These are phyloP conservation scores for Sapayoa aenigma DNA, from an alignment of 2,113 vertebrate species.

Conservation along the genomic window DNA sequence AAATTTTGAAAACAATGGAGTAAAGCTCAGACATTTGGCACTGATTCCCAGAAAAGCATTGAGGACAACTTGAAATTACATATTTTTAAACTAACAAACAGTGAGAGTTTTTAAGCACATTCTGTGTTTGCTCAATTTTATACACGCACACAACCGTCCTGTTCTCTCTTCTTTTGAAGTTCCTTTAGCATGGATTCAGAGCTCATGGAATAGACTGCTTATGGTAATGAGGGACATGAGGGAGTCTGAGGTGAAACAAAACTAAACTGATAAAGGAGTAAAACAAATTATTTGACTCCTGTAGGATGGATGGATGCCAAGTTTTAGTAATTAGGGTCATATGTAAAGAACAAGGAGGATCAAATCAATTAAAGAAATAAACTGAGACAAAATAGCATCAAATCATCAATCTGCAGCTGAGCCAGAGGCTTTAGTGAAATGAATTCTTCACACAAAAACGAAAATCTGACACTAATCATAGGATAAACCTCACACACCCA, in stretches of 20 bases:
- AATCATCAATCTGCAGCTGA: neutral
- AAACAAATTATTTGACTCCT: conserved; percentile 11
- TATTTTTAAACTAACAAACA: neutral
- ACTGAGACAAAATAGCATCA: conserved; percentile 44
- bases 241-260: neutral
- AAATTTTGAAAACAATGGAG: neutral
- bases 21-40: neutral
- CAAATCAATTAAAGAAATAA: conserved; percentile 47
- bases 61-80: neutral
- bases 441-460: neutral
- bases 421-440: conserved; percentile 17
- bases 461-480: conserved; percentile 2
- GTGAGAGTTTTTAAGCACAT: neutral
- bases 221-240: neutral
- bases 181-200: neutral
- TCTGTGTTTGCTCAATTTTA: neutral
- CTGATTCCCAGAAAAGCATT: neutral
- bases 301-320: conserved; percentile 6
- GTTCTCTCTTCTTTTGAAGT: neutral
- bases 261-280: neutral
- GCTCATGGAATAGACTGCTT: neutral
- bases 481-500: neutral
- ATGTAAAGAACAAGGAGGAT: conserved; percentile 25
- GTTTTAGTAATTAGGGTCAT: conserved; percentile 11
- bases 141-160: too few species aligned